Percentiles rank a stretch among this genome's conserved stretches.
phyloP scores from a whole-genome alignment of 2,113 vertebrate genomes.

The Callopanchax toddi region DNA sequence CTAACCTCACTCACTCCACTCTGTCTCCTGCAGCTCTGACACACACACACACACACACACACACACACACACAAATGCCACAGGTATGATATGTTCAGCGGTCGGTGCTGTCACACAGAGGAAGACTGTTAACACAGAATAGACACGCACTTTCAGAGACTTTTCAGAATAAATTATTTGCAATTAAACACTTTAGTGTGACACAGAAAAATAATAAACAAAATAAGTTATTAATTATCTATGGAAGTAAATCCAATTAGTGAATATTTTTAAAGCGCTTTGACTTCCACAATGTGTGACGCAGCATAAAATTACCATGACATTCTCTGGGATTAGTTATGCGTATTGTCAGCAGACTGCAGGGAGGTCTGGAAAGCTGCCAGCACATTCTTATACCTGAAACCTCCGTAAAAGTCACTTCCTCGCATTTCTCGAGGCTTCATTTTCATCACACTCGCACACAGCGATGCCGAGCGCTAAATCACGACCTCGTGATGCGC shows the following conservation, averaged over 20 bases:
- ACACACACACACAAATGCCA: constrained; percentile 46
- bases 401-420: constrained; percentile 65
- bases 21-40: constrained; percentile 17
- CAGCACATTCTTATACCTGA: constrained; percentile 60
- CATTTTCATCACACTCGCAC: constrained; percentile 40
- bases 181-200: neutral
- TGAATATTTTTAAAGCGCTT: constrained; percentile 15
- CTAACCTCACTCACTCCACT: constrained; percentile 60
- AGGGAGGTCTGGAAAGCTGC: constrained; percentile 65
- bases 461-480: constrained; percentile 31
- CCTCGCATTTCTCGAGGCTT: constrained; percentile 43
- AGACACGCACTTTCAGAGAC: neutral
- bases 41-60: constrained; percentile 38
- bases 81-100: constrained; percentile 43
- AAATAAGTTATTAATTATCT: neutral
- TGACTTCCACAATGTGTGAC: constrained; percentile 34
- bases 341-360: constrained; percentile 64
- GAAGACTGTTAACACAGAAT: neutral
- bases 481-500: constrained; percentile 33
- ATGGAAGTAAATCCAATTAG: neutral
- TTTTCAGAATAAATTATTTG: neutral
- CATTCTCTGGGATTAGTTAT: constrained; percentile 66
- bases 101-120: constrained; percentile 1
- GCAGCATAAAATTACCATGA: constrained; percentile 43
- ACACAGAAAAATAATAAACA: neutral